phyloP scores from a whole-genome alignment of 2,888 invertebrate species.

The Oligia latruncula region DNA sequence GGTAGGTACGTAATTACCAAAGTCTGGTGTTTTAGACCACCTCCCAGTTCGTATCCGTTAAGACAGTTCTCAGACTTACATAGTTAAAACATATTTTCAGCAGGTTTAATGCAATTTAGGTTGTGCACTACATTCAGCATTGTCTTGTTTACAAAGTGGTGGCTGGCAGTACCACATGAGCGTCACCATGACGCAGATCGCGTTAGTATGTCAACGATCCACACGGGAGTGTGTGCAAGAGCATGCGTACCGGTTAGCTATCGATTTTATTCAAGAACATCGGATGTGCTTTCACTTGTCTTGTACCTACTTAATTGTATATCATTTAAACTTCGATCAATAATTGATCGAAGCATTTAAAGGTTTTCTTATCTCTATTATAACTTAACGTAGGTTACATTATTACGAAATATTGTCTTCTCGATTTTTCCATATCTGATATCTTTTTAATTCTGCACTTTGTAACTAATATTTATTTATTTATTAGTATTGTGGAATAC shows the following conservation, averaged over 20 bases:
- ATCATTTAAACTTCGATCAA: conserved; percentile 38
- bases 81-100: neutral
- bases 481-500: neutral
- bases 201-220: conserved; percentile 68
- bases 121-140: conserved; percentile 21
- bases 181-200: conserved; percentile 37
- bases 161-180: conserved; percentile 27
- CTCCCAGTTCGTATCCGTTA: neutral
- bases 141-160: conserved; percentile 39
- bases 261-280: conserved; percentile 72
- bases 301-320: conserved; percentile 68
- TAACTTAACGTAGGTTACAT: neutral
- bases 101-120: neutral
- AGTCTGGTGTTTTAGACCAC: neutral
- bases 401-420: neutral
- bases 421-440: neutral
- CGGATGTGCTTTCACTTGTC: conserved; percentile 76
- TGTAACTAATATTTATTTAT: neutral
- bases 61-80: neutral
- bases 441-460: neutral
- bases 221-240: conserved; percentile 34
- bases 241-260: conserved; percentile 65
- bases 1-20: neutral
- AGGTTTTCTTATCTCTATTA: conserved; percentile 36
- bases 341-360: too few relatives aligned